Conservation (phyloP, 2,113 vertebrate genomes). For the Elephas maximus region DNA sequence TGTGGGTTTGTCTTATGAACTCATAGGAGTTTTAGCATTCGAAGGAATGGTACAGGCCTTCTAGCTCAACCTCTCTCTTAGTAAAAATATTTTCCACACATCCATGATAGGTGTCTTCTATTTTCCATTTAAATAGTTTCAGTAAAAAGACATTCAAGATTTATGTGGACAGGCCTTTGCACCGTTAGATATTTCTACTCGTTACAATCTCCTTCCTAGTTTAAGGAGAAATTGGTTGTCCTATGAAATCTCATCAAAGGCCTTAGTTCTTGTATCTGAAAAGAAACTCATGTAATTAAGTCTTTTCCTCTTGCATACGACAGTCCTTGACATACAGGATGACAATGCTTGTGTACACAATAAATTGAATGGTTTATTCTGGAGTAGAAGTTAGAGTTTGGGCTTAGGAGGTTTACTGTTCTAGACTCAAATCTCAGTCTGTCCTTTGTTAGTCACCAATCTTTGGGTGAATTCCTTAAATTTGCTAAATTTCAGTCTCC, state of each 20-base stretch:
- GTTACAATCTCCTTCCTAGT: background rate
- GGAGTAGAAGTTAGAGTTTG: background rate
- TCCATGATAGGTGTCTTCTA: background rate
- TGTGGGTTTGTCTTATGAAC: background rate
- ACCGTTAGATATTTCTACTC: background rate
- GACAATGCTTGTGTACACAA: background rate
- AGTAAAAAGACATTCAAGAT: background rate
- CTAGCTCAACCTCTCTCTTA: background rate
- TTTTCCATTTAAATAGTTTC: background rate
- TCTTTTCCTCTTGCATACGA: background rate
- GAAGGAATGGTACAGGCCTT: background rate
- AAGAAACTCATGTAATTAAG: background rate
- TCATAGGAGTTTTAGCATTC: background rate
- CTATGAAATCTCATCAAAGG: background rate
- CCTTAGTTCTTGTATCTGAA: background rate
- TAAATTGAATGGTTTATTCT: background rate
- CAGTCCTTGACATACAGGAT: background rate
- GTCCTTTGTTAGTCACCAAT: background rate
- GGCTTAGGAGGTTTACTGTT: background rate
- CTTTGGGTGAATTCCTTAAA: conserved; percentile 20
- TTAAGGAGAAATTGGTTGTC: background rate
- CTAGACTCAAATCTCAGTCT: background rate
- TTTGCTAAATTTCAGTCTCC: background rate
- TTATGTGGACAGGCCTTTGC: background rate
- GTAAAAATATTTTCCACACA: background rate